Base-by-base conservation (phyloP, 2,888 invertebrate genomes). In the Cheilosia vulpina region DNA sequence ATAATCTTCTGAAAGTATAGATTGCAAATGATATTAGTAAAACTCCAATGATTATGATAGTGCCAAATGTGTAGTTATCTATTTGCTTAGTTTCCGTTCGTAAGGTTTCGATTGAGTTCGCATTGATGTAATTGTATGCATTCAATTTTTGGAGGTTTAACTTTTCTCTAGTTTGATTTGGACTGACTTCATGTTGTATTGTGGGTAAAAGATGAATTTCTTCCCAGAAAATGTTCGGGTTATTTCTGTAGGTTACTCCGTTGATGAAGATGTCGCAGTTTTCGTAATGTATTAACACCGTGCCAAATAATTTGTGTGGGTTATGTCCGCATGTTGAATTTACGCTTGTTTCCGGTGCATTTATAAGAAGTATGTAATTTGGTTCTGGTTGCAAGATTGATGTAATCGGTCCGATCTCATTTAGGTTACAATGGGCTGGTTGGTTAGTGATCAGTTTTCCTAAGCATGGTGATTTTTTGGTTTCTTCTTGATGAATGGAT, bases 211-310 rank as follows among this genome's bases (percentile, higher is more conserved):
- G 45, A 2, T 62, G 31, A 11, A 62, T 62, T 31, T 62, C 62
- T 47, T 63, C 63, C 63, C 63, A 63, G 13, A 63, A 63, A 31
- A 63, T 63, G 11, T 50, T 34, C 6, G 34, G 63, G 34, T 15
- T 57, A 17, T 57, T 57, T 15, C 38, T 47, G 63, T 47, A 63
- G 17, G 15, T 50, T 27, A 63, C 24, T 7, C 50, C 50, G 34
- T 63, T 63, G 27, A 63, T 63, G 11, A 21, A 24, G 19, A 63
- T 31, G 31, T 47, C 63, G 34, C 63, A 63, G 50, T 50, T 50
- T 11, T 63, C 34, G 11, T 50, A 63, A 19, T 50, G 47, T 50
- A 50, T 47, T 1, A 63, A 17, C 19, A n/a, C 17, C 5, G 41
- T 63, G 2, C 63, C 63, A 31, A 15, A 63, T 17, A 63, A 9